Conservation (phyloP, 2,113 vertebrate species). For the Coryphaenoides rupestris region DNA sequence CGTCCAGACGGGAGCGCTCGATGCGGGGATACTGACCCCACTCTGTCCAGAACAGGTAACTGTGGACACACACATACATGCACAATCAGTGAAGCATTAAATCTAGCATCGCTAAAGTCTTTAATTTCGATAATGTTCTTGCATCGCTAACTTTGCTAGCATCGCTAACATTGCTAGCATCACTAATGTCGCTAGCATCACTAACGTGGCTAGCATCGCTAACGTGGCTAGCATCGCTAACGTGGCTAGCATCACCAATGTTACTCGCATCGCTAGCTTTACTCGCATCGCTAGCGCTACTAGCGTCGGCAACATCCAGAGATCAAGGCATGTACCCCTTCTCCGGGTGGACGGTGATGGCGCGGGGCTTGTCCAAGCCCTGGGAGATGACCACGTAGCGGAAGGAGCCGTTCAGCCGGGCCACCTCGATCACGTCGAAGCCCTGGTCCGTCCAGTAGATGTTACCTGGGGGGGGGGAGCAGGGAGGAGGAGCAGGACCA, state of each 20-base stretch:
- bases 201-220: too few relatives aligned
- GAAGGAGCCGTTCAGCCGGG: slow-evolving; percentile 93
- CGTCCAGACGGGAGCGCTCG: slow-evolving; percentile 88
- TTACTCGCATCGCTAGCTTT: too few relatives aligned
- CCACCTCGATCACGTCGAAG: slow-evolving; percentile 96
- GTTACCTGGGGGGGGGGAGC: slow-evolving; percentile 76
- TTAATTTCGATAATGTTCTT: too few relatives aligned
- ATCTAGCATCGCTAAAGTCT: too few relatives aligned
- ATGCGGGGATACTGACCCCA: slow-evolving; percentile 98
- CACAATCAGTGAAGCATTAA: slow-evolving; percentile 3
- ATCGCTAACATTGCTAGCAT: too few relatives aligned
- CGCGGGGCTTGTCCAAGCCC: slow-evolving; percentile 94
- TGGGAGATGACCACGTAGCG: slow-evolving; percentile 95
- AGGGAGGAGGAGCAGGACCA: neutral
- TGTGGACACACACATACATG: slow-evolving; percentile 44
- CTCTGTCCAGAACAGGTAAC: slow-evolving; percentile 97
- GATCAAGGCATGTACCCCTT: slow-evolving; percentile 79
- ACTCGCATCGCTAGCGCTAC: too few relatives aligned
- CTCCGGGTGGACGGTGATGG: slow-evolving; percentile 92
- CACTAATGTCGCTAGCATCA: too few relatives aligned
- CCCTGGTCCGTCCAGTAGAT: slow-evolving; percentile 99
- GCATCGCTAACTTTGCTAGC: too few relatives aligned
- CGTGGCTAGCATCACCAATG: neutral
- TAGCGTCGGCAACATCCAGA: neutral
- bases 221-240: neutral